Percentiles rank a stretch among this genome's conserved stretches.
Conservation (phyloP, 2,888 invertebrate genomes). For the Nomada hirtipes region DNA sequence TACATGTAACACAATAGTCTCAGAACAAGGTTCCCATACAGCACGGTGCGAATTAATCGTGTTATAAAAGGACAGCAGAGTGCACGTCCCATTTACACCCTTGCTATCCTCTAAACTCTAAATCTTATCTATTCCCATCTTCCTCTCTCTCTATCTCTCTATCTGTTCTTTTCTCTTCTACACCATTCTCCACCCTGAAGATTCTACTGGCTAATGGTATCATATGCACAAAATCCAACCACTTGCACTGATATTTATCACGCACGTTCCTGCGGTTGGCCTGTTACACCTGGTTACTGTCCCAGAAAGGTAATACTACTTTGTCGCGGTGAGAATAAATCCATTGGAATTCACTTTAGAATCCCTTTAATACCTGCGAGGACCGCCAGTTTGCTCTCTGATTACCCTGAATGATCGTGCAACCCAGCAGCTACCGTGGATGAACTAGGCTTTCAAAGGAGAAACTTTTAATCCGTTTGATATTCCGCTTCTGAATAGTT, state of each 20-base stretch:
- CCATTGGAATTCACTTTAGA: not conserved
- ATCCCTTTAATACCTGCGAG: not conserved
- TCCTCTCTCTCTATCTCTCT: not conserved
- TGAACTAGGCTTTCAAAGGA: conserved; percentile 8
- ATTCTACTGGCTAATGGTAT: conserved; percentile 5
- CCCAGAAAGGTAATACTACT: conserved; percentile 24
- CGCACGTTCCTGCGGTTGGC: too few relatives aligned
- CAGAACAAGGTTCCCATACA: too few relatives aligned
- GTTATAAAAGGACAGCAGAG: too few relatives aligned
- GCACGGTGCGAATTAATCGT: too few relatives aligned
- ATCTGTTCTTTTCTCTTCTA: not conserved
- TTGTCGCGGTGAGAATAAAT: conserved; percentile 9
- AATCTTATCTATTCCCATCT: too few relatives aligned
- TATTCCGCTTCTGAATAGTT: conserved; percentile 28
- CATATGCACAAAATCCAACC: too few relatives aligned
- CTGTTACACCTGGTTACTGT: too few relatives aligned
- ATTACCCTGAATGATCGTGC: conserved; percentile 6
- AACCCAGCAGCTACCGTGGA: not conserved
- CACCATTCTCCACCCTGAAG: conserved; percentile 58
- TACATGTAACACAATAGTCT: too few relatives aligned
- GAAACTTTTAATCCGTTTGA: conserved; percentile 23
- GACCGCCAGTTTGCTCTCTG: not conserved
- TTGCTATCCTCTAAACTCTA: too few relatives aligned
- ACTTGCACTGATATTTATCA: too few relatives aligned
- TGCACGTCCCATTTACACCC: too few relatives aligned